Evolutionary conservation across 2,888 invertebrate genomes (phyloP).

Genomic region (Macrostomum cliftonense): DNA sequence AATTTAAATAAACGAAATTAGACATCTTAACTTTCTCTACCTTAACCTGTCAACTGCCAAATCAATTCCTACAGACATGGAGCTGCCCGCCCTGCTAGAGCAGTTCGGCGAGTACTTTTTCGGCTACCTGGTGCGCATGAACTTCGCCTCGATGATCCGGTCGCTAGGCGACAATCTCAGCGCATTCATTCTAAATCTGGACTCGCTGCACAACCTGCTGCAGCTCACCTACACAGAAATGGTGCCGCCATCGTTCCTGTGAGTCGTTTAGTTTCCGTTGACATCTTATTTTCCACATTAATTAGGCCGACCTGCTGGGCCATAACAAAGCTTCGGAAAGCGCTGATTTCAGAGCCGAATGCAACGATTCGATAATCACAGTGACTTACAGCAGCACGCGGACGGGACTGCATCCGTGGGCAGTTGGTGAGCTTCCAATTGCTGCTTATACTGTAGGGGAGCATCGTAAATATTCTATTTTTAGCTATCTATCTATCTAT

Average conservation of each 20-base stretch:
- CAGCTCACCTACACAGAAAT: slow-evolving; percentile 31
- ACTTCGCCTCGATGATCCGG: slow-evolving; percentile 30
- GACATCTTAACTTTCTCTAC: too few relatives aligned
- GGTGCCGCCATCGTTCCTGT: slow-evolving; percentile 33
- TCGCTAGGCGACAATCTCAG: slow-evolving; percentile 26
- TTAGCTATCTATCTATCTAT: too few relatives aligned
- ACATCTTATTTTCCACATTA: too few relatives aligned
- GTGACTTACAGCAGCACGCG: slow-evolving; percentile 27
- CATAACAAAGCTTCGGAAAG: too few relatives aligned
- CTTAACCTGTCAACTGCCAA: too few relatives aligned
- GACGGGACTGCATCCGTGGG: slow-evolving; percentile 26
- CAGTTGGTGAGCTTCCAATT: slow-evolving; percentile 19
- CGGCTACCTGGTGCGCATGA: slow-evolving; percentile 24
- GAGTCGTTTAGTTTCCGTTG: too few relatives aligned
- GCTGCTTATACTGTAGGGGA: too few relatives aligned
- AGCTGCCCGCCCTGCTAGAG: slow-evolving; percentile 24
- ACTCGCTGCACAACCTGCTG: slow-evolving; percentile 30
- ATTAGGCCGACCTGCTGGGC: too few relatives aligned
- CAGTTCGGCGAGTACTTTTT: slow-evolving; percentile 31
- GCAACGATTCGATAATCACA: slow-evolving; percentile 8
- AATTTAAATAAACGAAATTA: too few relatives aligned
- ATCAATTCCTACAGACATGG: slow-evolving; percentile 18
- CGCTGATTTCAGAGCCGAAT: too few relatives aligned
- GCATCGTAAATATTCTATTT: too few relatives aligned
- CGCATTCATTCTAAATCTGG: slow-evolving; percentile 31